phyloP scores from a whole-genome alignment of 2,888 invertebrate species.

The Heterodera filipjevi region DNA sequence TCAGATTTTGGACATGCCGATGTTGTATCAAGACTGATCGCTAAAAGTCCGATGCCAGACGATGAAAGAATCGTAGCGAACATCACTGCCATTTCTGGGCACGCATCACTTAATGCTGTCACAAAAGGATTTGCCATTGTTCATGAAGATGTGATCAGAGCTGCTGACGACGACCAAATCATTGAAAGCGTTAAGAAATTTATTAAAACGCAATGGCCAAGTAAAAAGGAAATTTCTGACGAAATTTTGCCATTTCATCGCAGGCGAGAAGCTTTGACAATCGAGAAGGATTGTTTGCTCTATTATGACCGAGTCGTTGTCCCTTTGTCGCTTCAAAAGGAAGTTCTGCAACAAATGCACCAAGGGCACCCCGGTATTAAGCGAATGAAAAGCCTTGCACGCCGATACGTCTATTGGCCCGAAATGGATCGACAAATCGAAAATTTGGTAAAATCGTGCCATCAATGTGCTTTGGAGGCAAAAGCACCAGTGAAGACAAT shows the following conservation, averaged over 20 bases:
- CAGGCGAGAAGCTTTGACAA: neutral
- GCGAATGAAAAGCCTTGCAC: constrained; percentile 56
- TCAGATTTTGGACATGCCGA: constrained; percentile 63
- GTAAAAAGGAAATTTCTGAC: neutral
- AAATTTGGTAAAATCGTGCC: constrained; percentile 43
- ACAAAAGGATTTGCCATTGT: neutral
- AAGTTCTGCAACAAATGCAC: constrained; percentile 42
- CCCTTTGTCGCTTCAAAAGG: constrained; percentile 42
- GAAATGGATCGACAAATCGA: constrained; percentile 48
- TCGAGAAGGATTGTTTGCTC: constrained; percentile 10
- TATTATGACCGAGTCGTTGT: constrained; percentile 50
- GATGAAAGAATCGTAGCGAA: constrained; percentile 10
- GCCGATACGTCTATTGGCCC: constrained; percentile 60
- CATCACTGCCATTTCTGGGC: neutral
- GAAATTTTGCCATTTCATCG: neutral
- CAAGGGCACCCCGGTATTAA: constrained; percentile 55
- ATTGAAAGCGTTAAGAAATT: neutral
- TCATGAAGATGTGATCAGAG: neutral
- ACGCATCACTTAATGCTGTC: neutral
- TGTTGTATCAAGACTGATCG: constrained; percentile 56
- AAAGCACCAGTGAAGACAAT: constrained; percentile 46
- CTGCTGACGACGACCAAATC: neutral
- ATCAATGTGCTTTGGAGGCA: constrained; percentile 41
- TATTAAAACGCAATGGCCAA: constrained; percentile 2
- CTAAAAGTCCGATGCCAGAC: neutral